Evolutionary conservation across 2,888 invertebrate genomes (phyloP).

Genomic region (Drosophila hamatofila): DNA sequence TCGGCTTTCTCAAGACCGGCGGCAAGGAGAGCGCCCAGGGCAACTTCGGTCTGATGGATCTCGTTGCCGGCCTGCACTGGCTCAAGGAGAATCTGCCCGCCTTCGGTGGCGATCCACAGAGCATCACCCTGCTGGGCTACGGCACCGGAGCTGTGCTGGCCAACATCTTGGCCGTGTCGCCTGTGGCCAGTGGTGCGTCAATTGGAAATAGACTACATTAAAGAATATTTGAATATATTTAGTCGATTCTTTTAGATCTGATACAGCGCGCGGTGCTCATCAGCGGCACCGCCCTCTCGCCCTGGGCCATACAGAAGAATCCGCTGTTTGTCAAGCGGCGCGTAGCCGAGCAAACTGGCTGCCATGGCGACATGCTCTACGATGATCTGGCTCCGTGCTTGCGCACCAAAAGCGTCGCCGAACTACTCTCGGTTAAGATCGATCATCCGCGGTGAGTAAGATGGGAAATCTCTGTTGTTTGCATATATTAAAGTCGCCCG

Average conservation of each 20-base stretch:
- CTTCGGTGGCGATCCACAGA: constrained; percentile 97
- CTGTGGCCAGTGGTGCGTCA: constrained; percentile 94
- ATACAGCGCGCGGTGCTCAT: constrained; percentile 94
- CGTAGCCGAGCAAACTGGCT: constrained; percentile 93
- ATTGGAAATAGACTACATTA: not conserved
- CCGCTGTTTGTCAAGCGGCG: constrained; percentile 92
- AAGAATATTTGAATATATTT: not conserved
- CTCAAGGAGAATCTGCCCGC: constrained; percentile 96
- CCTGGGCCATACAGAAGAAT: constrained; percentile 95
- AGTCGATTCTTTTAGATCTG: constrained; percentile 87
- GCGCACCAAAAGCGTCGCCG: constrained; percentile 90
- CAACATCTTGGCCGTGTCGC: constrained; percentile 97
- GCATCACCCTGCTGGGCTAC: constrained; percentile 97
- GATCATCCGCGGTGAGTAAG: constrained; percentile 89
- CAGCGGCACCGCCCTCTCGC: constrained; percentile 95
- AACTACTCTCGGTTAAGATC: constrained; percentile 90
- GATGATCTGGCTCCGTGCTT: constrained; percentile 95
- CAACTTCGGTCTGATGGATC: constrained; percentile 96
- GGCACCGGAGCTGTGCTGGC: constrained; percentile 98
- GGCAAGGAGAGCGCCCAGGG: constrained; percentile 95
- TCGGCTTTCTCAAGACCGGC: constrained; percentile 96
- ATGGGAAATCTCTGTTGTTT: too few relatives aligned
- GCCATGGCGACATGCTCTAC: constrained; percentile 92
- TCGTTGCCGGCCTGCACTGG: constrained; percentile 98
- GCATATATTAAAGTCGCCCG: too few relatives aligned